Evolutionary conservation across 2,797 vertebrate species (phyloP), one percentile per base, ranked within the genome.

Genomic region (Sardinella longiceps): DNA sequence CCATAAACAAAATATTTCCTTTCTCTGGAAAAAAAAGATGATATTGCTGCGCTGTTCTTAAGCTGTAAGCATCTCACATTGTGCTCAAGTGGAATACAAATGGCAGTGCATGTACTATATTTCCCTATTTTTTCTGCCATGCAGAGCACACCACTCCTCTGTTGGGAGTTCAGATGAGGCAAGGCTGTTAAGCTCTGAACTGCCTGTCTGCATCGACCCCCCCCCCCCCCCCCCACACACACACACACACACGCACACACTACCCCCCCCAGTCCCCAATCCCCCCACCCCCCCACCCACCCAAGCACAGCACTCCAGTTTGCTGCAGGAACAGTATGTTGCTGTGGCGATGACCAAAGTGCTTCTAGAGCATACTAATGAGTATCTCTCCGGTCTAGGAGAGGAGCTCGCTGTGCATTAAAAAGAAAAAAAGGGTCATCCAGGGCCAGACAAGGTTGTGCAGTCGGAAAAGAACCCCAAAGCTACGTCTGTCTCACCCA

Each of bases 261-360:
- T n/a, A n/a, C n/a, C n/a, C n/a, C n/a, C n/a, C n/a, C n/a, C n/a
- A n/a, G n/a, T n/a, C n/a, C n/a, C 56, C 20, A 56, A 2, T 2
- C 51, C 20, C 56, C 3, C 56, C 18, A 20, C 56, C 56, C 56
- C 23, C 28, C 25, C 58, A 23, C 14, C 60, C 20, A 23, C 2
- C 20, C 56, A 7, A 25, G 6, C 63, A 70, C 28, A 4, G 66
- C 37, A 39, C 70, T 77, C 70, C 12, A 20, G 5, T 43, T 23
- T 43, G 70, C 70, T 77, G 70, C 70, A 23, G 70, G 70, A 77
- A 77, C 70, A 77, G 70, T 77, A 43, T 77, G 70, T 77, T 77
- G 70, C 70, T 77, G 70, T 77, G 70, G 70, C n/a, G 37, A 77
- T 77, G 70, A 43, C 33, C 70, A 77, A 20, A 43, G 70, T 43